Evolutionary conservation across 2,113 vertebrate species (phyloP).

Genomic region (Cinclus mexicanus): DNA sequence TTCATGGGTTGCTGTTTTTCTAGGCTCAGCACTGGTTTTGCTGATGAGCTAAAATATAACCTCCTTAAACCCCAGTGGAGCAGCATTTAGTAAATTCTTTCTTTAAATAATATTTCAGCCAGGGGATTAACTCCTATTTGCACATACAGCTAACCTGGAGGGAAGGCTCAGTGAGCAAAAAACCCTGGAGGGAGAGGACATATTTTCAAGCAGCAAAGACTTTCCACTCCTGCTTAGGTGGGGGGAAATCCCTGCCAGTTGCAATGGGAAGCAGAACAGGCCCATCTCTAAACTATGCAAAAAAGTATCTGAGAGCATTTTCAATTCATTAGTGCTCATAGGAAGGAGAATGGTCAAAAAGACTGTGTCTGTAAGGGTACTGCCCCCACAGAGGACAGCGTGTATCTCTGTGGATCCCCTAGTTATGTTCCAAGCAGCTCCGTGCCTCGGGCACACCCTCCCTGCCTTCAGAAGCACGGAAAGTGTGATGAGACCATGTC

Average conservation of each 20-base stretch:
- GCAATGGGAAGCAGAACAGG: not conserved
- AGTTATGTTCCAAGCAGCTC: not conserved
- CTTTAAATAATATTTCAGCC: conserved; percentile 40
- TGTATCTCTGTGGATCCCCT: not conserved
- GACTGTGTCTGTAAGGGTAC: not conserved
- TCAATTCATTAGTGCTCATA: not conserved
- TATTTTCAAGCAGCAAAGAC: not conserved
- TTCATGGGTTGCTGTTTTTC: conserved; percentile 35
- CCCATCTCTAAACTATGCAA: not conserved
- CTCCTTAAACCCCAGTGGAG: conserved; percentile 28
- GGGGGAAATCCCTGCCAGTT: not conserved
- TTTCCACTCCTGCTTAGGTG: not conserved
- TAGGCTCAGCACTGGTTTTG: conserved; percentile 46
- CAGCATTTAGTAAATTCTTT: conserved; percentile 19
- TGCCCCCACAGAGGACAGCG: not conserved
- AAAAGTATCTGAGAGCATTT: not conserved
- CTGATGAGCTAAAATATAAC: conserved; percentile 56
- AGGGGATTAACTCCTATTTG: conserved; percentile 34
- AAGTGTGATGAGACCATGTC: not conserved
- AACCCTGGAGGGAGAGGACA: not conserved
- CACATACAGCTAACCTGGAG: conserved; percentile 24
- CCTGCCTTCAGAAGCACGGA: not conserved
- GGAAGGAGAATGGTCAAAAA: not conserved
- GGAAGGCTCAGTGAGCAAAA: not conserved
- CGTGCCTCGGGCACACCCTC: not conserved